Base-by-base conservation (phyloP, 2,113 vertebrate species). In the Perca flavescens region DNA sequence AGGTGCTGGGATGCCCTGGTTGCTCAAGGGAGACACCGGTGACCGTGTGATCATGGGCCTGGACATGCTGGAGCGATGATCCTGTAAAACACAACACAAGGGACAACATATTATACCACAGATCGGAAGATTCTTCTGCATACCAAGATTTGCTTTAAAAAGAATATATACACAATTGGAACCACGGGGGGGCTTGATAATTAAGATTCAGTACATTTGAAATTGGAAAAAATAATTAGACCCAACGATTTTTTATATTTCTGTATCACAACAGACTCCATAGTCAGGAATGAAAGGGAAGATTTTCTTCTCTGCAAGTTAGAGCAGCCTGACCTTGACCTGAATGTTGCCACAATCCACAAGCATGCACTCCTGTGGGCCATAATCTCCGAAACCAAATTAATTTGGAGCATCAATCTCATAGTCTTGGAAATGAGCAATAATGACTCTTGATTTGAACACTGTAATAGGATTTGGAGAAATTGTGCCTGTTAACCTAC, bases 1-100 rank as follows among this genome's bases (percentile, higher is more conserved):
- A 88, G 98, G 96, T 80, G 98, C 97, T 78, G 98, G 98, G 91
- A 99, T 99, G 94, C 98, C 98, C 97, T 99, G 98, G 93, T 96
- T 99, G 95, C 96, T 99, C 95, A 99, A 95, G 85, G 98, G 98
- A 90, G 98, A 99, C 90, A 97, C 98, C 84, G 98, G 98, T 86
- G 98, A 99, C 93, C 98, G 97, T 92, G 97, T 98, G 94, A 99
- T 97, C 96, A 99, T 96, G 93, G 98, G 97, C 94, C 98, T 97
- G 96, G 98, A 99, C 98, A 99, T 99, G 94, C 96, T 99, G 96
- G 96, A 97, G 94, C 97, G 97, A 94, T 96, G 97, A 96, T 99
- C 98, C 98, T 99, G 95, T 17, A 76, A 58, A 46, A 68, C 31
- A 85, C 22, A 66, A 28, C 71, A 82, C 43, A 71, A 28, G 73